A percentile compares a stretch with the other conserved stretches of the same genome.
phyloP scores from a whole-genome alignment of 1,140 invertebrate genomes.

The Belonocnema kinseyi region DNA sequence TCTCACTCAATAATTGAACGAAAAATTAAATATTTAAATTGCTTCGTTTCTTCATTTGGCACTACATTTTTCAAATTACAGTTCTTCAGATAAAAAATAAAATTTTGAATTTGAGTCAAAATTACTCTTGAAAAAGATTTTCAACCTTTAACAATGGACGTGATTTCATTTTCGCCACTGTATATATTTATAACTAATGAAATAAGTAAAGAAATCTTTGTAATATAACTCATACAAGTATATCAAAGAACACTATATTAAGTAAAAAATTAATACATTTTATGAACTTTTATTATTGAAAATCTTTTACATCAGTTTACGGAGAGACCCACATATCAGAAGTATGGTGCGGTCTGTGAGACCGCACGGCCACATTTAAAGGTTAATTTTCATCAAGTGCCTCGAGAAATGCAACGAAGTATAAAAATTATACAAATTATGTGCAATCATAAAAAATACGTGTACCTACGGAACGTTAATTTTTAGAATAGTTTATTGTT shows the following conservation, averaged over 20 bases:
- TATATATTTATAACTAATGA: too few species aligned
- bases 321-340: too few species aligned
- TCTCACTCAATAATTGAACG: constrained; percentile 58
- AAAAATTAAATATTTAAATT: constrained; percentile 24
- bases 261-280: too few species aligned
- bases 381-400: not conserved
- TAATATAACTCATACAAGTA: too few species aligned
- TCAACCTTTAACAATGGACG: not conserved
- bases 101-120: not conserved
- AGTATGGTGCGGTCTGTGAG: too few species aligned
- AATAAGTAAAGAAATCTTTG: too few species aligned
- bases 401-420: not conserved
- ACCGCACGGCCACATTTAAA: too few species aligned
- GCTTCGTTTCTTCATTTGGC: constrained; percentile 41
- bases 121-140: not conserved
- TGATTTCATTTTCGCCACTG: too few species aligned
- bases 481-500: not conserved
- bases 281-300: not conserved
- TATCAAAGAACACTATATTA: too few species aligned
- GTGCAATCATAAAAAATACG: constrained; percentile 18
- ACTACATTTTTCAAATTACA: not conserved
- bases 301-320: not conserved
- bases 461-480: not conserved
- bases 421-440: not conserved
- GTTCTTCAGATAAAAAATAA: not conserved